Conservation (phyloP, 53 echinoderm and acorn worm species). For the Actinopyga echinites region DNA sequence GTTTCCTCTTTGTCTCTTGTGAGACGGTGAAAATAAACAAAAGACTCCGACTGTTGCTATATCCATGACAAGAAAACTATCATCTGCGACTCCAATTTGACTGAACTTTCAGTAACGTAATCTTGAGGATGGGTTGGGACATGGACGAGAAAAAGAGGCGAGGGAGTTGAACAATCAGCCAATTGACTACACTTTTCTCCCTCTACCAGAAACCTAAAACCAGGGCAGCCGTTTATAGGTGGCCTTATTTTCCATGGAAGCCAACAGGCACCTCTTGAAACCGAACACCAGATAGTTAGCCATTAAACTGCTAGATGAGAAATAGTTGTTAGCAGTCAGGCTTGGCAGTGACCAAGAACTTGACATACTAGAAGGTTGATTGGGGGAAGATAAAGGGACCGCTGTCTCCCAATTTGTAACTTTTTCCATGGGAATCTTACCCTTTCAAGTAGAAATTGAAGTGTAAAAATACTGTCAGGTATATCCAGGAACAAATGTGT, state of each 20-base stretch:
- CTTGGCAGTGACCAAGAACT: neutral
- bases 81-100: too few species aligned
- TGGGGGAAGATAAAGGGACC: neutral
- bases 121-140: neutral
- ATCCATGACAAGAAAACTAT: too few species aligned
- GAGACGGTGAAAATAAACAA: too few species aligned
- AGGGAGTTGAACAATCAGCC: slow-evolving; percentile 16
- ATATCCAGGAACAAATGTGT: slow-evolving; percentile 13
- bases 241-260: neutral
- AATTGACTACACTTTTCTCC: slow-evolving; percentile 3
- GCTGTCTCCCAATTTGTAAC: neutral
- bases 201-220: neutral
- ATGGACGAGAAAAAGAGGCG: neutral
- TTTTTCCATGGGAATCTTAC: neutral
- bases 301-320: too few species aligned
- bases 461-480: neutral
- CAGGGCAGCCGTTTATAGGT: neutral
- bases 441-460: neutral
- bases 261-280: slow-evolving; percentile 15
- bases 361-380: neutral
- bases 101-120: neutral
- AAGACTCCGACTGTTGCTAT: too few species aligned
- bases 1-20: too few species aligned
- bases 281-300: neutral
- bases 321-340: neutral